These are phyloP conservation scores for Microplitis mediator DNA, from an alignment of 1,140 invertebrate genomes.

Conservation along the genomic window DNA sequence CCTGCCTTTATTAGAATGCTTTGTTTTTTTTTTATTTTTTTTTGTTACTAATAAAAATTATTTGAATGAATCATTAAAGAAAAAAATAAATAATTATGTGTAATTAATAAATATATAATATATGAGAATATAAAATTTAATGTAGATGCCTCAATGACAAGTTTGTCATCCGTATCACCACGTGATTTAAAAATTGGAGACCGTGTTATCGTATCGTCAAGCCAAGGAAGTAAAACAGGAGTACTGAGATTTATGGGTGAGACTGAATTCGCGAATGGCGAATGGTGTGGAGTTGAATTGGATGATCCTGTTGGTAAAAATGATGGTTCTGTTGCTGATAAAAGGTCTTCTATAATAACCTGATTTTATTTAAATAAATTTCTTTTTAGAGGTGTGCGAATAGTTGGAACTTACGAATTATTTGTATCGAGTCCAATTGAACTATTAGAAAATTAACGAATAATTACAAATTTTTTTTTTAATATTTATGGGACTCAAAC, in stretches of 20 bases:
- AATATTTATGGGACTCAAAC: too few relatives aligned
- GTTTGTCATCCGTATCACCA: constrained; percentile 60
- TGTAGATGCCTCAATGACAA: constrained; percentile 70
- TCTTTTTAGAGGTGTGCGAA: too few relatives aligned
- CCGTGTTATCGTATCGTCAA: constrained; percentile 87
- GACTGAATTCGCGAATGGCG: constrained; percentile 87
- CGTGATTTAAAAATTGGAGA: constrained; percentile 81
- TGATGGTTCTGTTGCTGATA: constrained; percentile 90
- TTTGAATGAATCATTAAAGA: background rate
- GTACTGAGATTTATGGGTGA: constrained; percentile 82
- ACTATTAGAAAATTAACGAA: too few relatives aligned
- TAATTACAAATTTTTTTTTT: too few relatives aligned
- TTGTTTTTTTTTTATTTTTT: background rate
- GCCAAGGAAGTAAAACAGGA: constrained; percentile 87
- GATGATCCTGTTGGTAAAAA: constrained; percentile 94
- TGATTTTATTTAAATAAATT: background rate
- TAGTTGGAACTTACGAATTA: too few relatives aligned
- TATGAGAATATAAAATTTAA: background rate
- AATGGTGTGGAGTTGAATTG: constrained; percentile 95
- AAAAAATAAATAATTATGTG: background rate
- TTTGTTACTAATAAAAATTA: background rate
- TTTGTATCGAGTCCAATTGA: too few relatives aligned
- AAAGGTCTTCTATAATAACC: constrained; percentile 60
- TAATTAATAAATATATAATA: too few relatives aligned
- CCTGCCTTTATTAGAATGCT: background rate